A percentile compares a stretch with the other conserved stretches of the same genome.
These are phyloP conservation scores for Electrona antarctica DNA, from an alignment of 2,113 vertebrate species.

Conservation along the genomic window DNA sequence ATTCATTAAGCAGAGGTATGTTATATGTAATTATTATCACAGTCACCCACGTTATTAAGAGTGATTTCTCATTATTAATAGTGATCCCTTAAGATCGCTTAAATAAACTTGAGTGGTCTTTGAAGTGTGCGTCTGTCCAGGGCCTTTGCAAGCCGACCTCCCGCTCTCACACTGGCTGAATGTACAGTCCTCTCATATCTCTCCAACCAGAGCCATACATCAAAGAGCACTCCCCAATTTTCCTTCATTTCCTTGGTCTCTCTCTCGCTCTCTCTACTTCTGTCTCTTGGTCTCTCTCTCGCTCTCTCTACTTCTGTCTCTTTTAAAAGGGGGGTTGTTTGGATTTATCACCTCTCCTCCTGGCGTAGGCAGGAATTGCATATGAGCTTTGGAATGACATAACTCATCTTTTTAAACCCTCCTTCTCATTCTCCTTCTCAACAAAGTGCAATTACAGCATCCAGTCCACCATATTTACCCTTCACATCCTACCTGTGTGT, in stretches of 20 bases:
- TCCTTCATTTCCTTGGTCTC: background rate
- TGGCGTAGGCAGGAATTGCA: slow-evolving; percentile 44
- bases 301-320: slow-evolving; percentile 9
- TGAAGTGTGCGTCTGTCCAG: background rate
- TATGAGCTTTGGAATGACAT: slow-evolving; percentile 66
- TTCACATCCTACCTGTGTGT: slow-evolving; percentile 27
- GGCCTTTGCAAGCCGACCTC: background rate
- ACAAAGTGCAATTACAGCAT: slow-evolving; percentile 34
- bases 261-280: slow-evolving; percentile 1
- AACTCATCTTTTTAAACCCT: slow-evolving; percentile 41
- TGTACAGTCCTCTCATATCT: slow-evolving; percentile 9
- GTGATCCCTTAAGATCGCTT: background rate
- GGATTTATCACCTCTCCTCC: slow-evolving; percentile 44
- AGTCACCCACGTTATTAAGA: slow-evolving; percentile 17
- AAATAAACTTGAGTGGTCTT: slow-evolving; percentile 3
- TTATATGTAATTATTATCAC: slow-evolving; percentile 23
- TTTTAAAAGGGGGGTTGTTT: slow-evolving; percentile 9
- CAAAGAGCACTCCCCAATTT: slow-evolving; percentile 27
- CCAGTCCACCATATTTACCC: background rate
- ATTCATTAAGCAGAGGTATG: no score
- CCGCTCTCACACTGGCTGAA: background rate
- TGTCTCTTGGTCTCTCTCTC: slow-evolving; percentile 15
- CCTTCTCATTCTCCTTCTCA: slow-evolving; percentile 5
- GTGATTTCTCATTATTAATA: slow-evolving; percentile 17
- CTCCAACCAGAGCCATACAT: slow-evolving; percentile 38